Conservation (phyloP, 2,113 vertebrate genomes). For the Zosterops pallidus region DNA sequence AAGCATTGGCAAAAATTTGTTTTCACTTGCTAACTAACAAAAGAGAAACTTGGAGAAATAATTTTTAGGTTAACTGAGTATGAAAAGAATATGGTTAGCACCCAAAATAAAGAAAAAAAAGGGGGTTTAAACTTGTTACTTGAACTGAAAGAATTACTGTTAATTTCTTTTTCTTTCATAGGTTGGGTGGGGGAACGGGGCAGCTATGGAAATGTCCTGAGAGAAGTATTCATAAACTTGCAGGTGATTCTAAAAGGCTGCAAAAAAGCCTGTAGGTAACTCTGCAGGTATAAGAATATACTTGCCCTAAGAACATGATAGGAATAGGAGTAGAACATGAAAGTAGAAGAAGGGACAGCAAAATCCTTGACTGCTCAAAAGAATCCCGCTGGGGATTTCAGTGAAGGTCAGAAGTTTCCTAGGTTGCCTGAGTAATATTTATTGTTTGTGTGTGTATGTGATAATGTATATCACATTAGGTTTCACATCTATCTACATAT, state of each 20-base stretch:
- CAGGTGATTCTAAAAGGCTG: background rate
- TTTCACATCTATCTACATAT: background rate
- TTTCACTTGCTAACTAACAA: background rate
- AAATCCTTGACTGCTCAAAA: conserved; percentile 15
- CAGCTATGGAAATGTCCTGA: background rate
- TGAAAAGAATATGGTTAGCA: background rate
- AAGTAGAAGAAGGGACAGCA: conserved; percentile 4
- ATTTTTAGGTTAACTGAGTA: background rate
- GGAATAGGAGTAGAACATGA: background rate
- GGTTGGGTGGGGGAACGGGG: background rate
- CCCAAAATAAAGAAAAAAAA: background rate
- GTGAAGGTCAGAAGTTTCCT: conserved; percentile 3
- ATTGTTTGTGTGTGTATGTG: background rate
- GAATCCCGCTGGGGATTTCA: background rate
- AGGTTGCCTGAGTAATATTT: background rate
- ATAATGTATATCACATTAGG: background rate
- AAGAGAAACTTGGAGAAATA: background rate
- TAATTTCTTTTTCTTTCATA: background rate
- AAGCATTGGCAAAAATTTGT: background rate
- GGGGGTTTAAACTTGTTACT: background rate
- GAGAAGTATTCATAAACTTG: background rate
- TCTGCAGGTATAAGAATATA: background rate
- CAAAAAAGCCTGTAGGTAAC: background rate
- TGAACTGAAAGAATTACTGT: background rate
- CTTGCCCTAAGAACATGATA: background rate